Percentiles rank a stretch among this genome's conserved stretches.
Evolutionary conservation across 1,140 invertebrate genomes (phyloP).

Genomic region (Pogonognathellus flavescens): DNA sequence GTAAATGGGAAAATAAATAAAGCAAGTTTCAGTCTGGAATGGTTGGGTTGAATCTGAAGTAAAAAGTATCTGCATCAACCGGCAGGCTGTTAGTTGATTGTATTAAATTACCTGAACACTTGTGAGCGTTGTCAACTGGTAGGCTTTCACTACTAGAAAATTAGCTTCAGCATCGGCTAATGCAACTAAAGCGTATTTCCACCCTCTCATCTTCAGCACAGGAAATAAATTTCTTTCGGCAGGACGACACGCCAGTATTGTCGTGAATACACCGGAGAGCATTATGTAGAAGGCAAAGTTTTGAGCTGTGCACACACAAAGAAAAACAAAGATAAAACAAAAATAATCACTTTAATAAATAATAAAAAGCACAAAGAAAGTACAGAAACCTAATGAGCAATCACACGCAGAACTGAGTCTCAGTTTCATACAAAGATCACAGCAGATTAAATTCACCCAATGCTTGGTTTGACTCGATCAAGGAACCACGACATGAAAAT

Average conservation of each 20-base stretch:
- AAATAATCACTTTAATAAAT: background rate
- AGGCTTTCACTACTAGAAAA: constrained; percentile 81
- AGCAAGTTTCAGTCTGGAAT: too few species aligned
- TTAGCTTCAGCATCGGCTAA: constrained; percentile 87
- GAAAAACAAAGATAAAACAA: background rate
- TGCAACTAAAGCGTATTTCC: constrained; percentile 81
- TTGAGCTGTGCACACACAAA: constrained; percentile 75
- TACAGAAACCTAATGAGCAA: constrained; percentile 29
- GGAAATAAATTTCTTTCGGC: constrained; percentile 76
- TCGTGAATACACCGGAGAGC: constrained; percentile 82
- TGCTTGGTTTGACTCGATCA: constrained; percentile 27
- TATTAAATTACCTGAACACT: constrained; percentile 74
- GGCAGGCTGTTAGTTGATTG: background rate
- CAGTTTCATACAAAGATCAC: constrained; percentile 11
- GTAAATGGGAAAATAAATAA: too few species aligned
- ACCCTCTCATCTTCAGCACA: constrained; percentile 79
- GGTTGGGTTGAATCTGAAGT: too few species aligned
- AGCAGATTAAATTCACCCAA: constrained; percentile 30
- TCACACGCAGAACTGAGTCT: constrained; percentile 8
- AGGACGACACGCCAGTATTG: constrained; percentile 79
- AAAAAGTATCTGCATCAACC: too few species aligned
- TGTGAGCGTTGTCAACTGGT: constrained; percentile 78
- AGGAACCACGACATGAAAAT: background rate
- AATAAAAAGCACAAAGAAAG: background rate
- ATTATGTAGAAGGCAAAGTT: constrained; percentile 85